Base-by-base conservation (phyloP, 2,888 invertebrate genomes). In the Rhaphigaster nebulosa region DNA sequence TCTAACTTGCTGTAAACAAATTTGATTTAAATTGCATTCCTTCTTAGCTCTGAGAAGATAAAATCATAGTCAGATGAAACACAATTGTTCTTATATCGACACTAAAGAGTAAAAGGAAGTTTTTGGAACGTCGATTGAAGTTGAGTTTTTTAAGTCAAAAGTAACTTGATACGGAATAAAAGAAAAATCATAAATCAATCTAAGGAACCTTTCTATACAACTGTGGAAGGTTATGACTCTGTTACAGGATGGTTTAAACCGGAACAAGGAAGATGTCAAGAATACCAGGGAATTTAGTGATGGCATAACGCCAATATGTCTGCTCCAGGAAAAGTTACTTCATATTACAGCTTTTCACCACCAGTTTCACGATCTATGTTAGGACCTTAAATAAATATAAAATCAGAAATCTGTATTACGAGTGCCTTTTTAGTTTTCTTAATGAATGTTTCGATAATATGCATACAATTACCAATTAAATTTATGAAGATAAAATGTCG, bases 181-280 rank as follows among this genome's bases (percentile, higher is more conserved):
- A 76, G 38, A 20, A 38, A 38, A 76, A 76, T 26, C 65, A 29
- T n/a, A 65, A 65, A 65, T 65, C 65, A 15, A 29, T 13, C 65
- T 18, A 8, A 29, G 65, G 4, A 18, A 60, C 12, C 26, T 18
- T 65, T 18, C 15, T 15, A 34, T 29, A 34, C 29, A 5, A 65
- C 65, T 76, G 6, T 34, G 26, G 70, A 76, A 76, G 70, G 70
- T 8, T 38, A 38, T 23, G 70, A 20, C 34, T 34, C 34, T 76
- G 34, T 76, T 76, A 38, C 34, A 23, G 38, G 34, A 38, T 76
- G 6, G 34, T 38, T 65, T 65, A 29, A 29, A 38, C 70, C 70
- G 70, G 70, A 76, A 76, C 70, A 76, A 76, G 70, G 70, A 76
- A 76, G 70, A 23, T 76, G 70, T 76, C 70, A 76, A 76, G 70